Evolutionary conservation across 2,888 invertebrate genomes (phyloP), one percentile per base, ranked within the genome.

Genomic region (Stenodera caucasica): DNA sequence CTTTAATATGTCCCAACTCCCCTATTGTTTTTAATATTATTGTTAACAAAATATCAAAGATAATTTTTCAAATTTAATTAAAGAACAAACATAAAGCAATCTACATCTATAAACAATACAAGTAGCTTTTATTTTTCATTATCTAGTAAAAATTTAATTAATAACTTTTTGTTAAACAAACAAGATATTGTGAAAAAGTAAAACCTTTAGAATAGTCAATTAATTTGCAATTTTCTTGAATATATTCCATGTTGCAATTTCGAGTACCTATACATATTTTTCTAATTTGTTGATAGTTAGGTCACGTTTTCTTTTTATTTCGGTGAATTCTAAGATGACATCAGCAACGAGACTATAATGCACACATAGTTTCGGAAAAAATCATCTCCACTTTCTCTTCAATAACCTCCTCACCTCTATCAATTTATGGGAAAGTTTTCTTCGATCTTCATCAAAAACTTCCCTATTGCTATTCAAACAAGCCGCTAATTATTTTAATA

Each of bases 301-400:
- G 7, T 40, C 40, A 40, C 18, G 40, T 18, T 40, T 45, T n/a
- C 21, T 23, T 18, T 2, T 40, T 26, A 5, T 26, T 26, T 26
- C 26, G 26, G 7, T 18, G 14, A 2, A 5, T 12, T 45, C 45
- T 9, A 45, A 2, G 23, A 45, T 45, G 45, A 45, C 45, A 45
- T 45, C 45, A 45, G 9, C 15, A 40, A 7, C 26, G 5, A 35
- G 7, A 35, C 14, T 6, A 14, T 14, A 35, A 14, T 35, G 40
- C 2, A 37, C 37, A 15, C 18, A 18, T 23, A 23, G 12, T 45
- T 45, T 12, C 23, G 6, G 23, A 45, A 45, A 45, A n/a, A 21
- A 45, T 64, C 68, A 61, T 68, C 67, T 63, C 65, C 66, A 64
- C 68, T 68, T 68, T 68, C 68, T 61, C 68, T 64, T 7, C 29